phyloP scores from a whole-genome alignment of 2,888 invertebrate species.

The Agrotis clavis region DNA sequence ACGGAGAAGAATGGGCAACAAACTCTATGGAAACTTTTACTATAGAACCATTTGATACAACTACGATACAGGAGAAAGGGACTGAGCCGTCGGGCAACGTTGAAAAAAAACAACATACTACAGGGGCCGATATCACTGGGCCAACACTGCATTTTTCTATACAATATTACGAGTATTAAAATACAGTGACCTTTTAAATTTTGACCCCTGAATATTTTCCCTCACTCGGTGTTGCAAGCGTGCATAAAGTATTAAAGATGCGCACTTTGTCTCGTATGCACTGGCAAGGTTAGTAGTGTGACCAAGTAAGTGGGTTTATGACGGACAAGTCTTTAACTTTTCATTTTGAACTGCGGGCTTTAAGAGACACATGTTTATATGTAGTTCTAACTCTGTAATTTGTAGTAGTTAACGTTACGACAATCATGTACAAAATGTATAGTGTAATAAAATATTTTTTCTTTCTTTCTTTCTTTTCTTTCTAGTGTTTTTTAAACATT shows the following conservation, averaged over 20 bases:
- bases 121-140: too few species aligned
- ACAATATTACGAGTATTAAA: constrained; percentile 20
- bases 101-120: not conserved
- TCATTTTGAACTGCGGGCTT: constrained; percentile 2
- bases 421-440: too few species aligned
- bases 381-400: constrained; percentile 1
- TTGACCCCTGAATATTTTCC: constrained; percentile 51
- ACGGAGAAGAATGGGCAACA: too few species aligned
- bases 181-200: constrained; percentile 52
- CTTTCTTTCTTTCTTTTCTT: too few species aligned
- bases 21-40: too few species aligned
- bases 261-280: constrained; percentile 43
- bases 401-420: not conserved
- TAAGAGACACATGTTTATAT: constrained; percentile 2
- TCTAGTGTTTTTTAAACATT: too few species aligned
- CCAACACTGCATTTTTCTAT: constrained; percentile 25
- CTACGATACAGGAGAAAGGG: too few species aligned
- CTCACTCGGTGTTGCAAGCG: constrained; percentile 50
- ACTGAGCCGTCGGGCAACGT: too few species aligned
- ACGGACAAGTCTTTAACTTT: constrained; percentile 22
- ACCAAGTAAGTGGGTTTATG: constrained; percentile 33
- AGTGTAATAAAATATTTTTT: too few species aligned
- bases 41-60: too few species aligned
- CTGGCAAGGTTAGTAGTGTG: constrained; percentile 47
- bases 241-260: constrained; percentile 51